phyloP scores from a whole-genome alignment of 1,140 invertebrate species.

The Zaprionus capensis region DNA sequence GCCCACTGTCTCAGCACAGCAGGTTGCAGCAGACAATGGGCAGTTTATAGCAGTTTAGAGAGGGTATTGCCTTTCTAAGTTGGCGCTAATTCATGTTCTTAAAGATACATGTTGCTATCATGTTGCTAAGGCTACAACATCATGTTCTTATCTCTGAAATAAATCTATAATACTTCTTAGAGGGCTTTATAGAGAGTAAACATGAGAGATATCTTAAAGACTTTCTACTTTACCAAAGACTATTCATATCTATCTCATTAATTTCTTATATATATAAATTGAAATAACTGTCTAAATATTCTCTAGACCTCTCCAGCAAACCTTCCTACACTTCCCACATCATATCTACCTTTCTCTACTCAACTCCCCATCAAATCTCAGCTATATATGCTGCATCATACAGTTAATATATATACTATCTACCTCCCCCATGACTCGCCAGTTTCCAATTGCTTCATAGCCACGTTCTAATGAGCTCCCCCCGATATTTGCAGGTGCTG shows the following conservation, averaged over 20 bases:
- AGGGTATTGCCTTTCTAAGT: no score
- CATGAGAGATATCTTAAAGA: no score
- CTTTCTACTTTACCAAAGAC: no score
- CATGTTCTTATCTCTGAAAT: no score
- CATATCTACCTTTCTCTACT: neutral
- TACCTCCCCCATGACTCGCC: neutral
- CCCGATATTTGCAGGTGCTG: slow-evolving; percentile 86
- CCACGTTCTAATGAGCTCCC: neutral
- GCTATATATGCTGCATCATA: neutral
- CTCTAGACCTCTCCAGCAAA: neutral
- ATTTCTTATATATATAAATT: no score
- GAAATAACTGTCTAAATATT: neutral
- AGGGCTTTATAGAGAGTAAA: no score
- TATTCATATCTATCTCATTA: no score
- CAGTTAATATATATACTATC: neutral
- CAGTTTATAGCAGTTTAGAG: neutral
- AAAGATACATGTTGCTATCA: no score
- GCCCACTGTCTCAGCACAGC: neutral
- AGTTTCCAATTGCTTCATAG: slow-evolving; percentile 85
- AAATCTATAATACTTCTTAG: no score
- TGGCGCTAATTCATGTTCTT: no score
- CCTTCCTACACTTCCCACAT: neutral
- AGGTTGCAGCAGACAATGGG: neutral
- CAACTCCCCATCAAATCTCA: neutral
- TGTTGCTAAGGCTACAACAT: no score